phyloP scores from a whole-genome alignment of 2,888 invertebrate species.

The Cephonodes hylas region DNA sequence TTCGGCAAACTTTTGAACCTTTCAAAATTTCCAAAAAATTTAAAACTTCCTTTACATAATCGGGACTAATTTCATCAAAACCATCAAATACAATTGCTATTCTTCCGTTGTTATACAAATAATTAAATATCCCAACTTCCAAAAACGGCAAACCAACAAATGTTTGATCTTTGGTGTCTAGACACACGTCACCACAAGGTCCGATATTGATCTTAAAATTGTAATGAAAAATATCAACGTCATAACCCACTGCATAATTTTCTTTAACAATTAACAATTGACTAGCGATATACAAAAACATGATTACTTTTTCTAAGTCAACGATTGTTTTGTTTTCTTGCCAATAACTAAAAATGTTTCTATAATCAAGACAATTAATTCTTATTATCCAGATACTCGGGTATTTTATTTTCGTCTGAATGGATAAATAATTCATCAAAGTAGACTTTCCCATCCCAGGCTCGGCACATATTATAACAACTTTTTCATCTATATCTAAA shows the following conservation, averaged over 20 bases:
- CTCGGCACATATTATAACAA: conserved; percentile 26
- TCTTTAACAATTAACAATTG: neutral
- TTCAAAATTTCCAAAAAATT: conserved; percentile 21
- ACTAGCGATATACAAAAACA: conserved; percentile 7
- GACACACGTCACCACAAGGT: neutral
- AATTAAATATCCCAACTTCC: conserved; percentile 22
- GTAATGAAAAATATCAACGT: neutral
- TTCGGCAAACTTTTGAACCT: neutral
- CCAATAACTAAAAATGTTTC: conserved; percentile 13
- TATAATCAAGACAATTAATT: conserved; percentile 24
- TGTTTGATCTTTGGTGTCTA: neutral
- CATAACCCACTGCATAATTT: neutral
- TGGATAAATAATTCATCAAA: conserved; percentile 27
- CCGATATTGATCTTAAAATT: neutral
- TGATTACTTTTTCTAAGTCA: conserved; percentile 1
- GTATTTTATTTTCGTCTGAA: conserved; percentile 23
- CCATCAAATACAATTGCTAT: conserved; percentile 27
- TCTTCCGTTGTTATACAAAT: conserved; percentile 23
- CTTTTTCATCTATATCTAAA: conserved; percentile 21
- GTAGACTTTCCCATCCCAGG: conserved; percentile 36
- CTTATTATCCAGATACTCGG: conserved; percentile 26
- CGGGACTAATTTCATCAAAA: conserved; percentile 34
- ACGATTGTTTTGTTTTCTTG: neutral
- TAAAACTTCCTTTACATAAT: conserved; percentile 22
- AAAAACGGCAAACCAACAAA: conserved; percentile 4